Conservation (phyloP, 2,888 invertebrate species). For the Nematopogon swammerdamellus region DNA sequence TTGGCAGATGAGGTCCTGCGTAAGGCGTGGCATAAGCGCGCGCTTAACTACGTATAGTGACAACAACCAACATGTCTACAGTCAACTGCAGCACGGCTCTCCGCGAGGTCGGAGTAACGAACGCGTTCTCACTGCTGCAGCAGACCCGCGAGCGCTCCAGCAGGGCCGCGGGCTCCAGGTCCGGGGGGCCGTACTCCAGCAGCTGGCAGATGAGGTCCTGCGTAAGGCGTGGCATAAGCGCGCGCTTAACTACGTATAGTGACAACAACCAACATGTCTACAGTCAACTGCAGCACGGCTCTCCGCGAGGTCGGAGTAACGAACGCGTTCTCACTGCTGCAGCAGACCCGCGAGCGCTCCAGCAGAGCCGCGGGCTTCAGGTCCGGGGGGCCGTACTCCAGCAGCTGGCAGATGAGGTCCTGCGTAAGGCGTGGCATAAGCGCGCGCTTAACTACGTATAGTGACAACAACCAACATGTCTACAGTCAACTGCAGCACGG, state of each 20-base stretch:
- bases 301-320: constrained; percentile 19
- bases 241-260: too few species aligned
- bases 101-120: constrained; percentile 18
- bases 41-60: too few species aligned
- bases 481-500: constrained; percentile 30
- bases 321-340: constrained; percentile 18
- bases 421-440: too few species aligned
- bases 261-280: constrained; percentile 34
- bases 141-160: constrained; percentile 17
- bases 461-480: constrained; percentile 35
- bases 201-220: constrained; percentile 35
- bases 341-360: constrained; percentile 16
- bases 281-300: constrained; percentile 29
- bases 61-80: constrained; percentile 31
- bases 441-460: too few species aligned
- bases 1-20: constrained; percentile 32
- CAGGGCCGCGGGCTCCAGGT: constrained; percentile 11
- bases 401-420: constrained; percentile 32
- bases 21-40: background rate
- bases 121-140: constrained; percentile 21
- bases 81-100: constrained; percentile 30
- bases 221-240: background rate
- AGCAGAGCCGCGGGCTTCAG: constrained; percentile 14
- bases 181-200: constrained; percentile 19
- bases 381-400: constrained; percentile 18